phyloP scores from a whole-genome alignment of 2,888 invertebrate genomes.

The Sesamia inferens region DNA sequence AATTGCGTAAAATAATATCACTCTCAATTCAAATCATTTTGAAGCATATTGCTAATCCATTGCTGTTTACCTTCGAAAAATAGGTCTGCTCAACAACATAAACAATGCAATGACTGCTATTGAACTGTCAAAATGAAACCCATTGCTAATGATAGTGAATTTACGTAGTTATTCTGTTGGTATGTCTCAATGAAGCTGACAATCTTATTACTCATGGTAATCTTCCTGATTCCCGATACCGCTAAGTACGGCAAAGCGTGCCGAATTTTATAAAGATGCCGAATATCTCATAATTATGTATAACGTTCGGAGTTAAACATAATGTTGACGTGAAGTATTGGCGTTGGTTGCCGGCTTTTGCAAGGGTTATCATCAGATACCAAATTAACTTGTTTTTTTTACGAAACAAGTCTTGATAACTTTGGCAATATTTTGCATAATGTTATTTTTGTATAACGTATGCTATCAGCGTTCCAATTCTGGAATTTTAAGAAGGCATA shows the following conservation, averaged over 20 bases:
- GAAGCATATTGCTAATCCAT: no score
- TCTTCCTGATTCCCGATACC: background rate
- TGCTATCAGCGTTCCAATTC: background rate
- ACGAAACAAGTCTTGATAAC: slow-evolving; percentile 29
- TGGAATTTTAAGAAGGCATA: no score
- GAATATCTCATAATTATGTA: slow-evolving; percentile 21
- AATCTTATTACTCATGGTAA: background rate
- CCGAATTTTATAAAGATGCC: slow-evolving; percentile 28
- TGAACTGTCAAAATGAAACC: no score
- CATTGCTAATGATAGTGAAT: no score
- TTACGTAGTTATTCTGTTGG: background rate
- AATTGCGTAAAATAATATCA: no score
- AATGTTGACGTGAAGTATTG: slow-evolving; percentile 25
- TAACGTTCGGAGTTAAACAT: background rate
- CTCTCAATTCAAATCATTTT: no score
- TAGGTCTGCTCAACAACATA: no score
- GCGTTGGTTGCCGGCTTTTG: slow-evolving; percentile 18
- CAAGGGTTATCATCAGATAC: slow-evolving; percentile 54
- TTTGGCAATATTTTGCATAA: background rate
- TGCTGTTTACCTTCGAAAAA: no score
- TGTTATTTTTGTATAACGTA: slow-evolving; percentile 2
- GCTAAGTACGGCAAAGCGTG: slow-evolving; percentile 1
- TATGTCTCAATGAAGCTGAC: background rate
- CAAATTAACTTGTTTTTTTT: slow-evolving; percentile 54
- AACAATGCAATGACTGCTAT: no score